Evolutionary conservation across 2,888 invertebrate genomes (phyloP), one percentile per base, ranked within the genome.

Genomic region (Orthonevra nobilis): DNA sequence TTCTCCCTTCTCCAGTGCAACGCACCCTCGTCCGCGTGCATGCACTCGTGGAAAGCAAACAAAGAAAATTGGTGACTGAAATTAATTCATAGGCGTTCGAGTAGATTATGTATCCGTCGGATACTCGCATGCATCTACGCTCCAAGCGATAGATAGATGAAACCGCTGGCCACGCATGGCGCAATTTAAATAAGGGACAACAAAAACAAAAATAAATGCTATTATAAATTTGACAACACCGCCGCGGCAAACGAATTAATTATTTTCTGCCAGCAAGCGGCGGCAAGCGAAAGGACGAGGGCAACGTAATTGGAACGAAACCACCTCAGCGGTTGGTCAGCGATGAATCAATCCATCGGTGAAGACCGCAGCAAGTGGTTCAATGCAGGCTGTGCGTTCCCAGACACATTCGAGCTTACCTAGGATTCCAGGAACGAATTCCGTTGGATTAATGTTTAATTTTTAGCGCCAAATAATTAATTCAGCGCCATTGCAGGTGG

Each of bases 401-500:
- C 5, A 5, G 23, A 23, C 23, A 23, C 23, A 23, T n/a, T n/a
- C n/a, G n/a, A 5, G 23, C 23, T 23, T 23, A 23, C 5, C 5
- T 23, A 3, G 5, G 28, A 63, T 40, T 61, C 17, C 38, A 20
- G n/a, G n/a, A 56, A 28, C 36, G 69, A 75, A 63, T 70, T 77
- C 75, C 75, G 50, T 63, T 44, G 26, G 63, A 77, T 77, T 77
- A 70, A 26, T 58, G 34, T 46, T 70, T 66, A 50, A 74, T 52
- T 74, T 74, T 17, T 40, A 68, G 48, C 63, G 19, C 19, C 26
- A 44, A 64, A 77, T 70, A 64, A 77, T 70, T 77, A 70, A 77
- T 75, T 75, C 30, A 58, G 50, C 30, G 28, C 1, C 20, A n/a
- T 30, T 20, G 32, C 9, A 12, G 20, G 26, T 17, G 19, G 32